Conservation (phyloP, 2,797 vertebrate genomes). For the Esox lucius region DNA sequence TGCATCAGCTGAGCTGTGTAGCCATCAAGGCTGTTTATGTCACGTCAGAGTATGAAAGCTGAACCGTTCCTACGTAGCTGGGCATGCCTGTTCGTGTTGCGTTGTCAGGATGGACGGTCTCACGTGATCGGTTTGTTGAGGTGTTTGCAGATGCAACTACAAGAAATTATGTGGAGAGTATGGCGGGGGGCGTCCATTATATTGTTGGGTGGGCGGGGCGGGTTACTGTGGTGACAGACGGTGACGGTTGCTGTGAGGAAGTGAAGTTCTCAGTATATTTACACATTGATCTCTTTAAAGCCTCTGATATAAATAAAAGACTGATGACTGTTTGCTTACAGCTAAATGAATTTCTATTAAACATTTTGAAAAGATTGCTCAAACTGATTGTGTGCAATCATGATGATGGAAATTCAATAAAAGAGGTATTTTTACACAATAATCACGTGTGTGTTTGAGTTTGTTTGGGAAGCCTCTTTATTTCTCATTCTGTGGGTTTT, state of each 20-base stretch:
- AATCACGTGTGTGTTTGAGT: neutral
- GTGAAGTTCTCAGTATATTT: conserved; percentile 66
- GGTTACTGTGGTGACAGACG: conserved; percentile 26
- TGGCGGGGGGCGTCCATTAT: conserved; percentile 1
- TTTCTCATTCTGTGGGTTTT: conserved; percentile 10
- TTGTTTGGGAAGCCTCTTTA: neutral
- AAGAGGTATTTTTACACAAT: conserved; percentile 75
- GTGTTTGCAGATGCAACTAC: conserved; percentile 44
- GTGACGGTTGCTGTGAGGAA: conserved; percentile 34
- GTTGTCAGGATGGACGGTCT: neutral
- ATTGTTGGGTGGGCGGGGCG: neutral
- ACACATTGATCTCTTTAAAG: conserved; percentile 48
- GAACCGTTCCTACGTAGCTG: conserved; percentile 27
- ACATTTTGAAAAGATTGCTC: conserved; percentile 66
- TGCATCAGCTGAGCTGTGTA: neutral
- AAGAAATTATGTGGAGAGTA: conserved; percentile 16
- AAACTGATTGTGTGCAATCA: conserved; percentile 69
- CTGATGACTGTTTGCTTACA: conserved; percentile 70
- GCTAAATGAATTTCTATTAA: conserved; percentile 61
- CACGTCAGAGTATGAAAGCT: neutral
- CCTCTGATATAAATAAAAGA: conserved; percentile 56
- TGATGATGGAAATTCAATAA: conserved; percentile 69
- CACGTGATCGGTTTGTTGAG: conserved; percentile 31
- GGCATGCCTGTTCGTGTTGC: too few species aligned
- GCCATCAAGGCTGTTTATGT: neutral